Percentiles rank a stretch among this genome's conserved stretches.
Conservation (phyloP, 2,888 invertebrate genomes). For the Spodoptera littoralis region DNA sequence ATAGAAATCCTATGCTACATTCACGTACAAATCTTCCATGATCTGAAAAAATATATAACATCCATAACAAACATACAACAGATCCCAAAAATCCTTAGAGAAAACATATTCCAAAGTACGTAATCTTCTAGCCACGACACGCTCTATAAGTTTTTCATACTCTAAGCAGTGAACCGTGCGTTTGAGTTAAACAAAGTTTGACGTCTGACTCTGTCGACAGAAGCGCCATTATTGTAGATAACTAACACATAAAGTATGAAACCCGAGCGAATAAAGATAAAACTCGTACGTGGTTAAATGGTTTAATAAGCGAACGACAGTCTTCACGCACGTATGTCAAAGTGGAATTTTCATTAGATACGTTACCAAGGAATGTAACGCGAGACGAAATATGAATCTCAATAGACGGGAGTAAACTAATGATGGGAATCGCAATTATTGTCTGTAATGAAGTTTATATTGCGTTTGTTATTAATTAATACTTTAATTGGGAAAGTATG, state of each 20-base stretch:
- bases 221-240: conserved; percentile 64
- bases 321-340: conserved; percentile 35
- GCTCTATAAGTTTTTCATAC: conserved; percentile 20
- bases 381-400: conserved; percentile 43
- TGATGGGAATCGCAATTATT: conserved; percentile 32
- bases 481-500: too few relatives aligned
- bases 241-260: conserved; percentile 58
- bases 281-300: conserved; percentile 53
- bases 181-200: conserved; percentile 65
- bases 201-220: conserved; percentile 64
- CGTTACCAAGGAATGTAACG: conserved; percentile 44
- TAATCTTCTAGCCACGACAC: too few relatives aligned
- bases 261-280: conserved; percentile 65
- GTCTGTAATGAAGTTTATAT: conserved; percentile 24
- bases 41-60: too few relatives aligned
- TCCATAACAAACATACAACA: too few relatives aligned
- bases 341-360: conserved; percentile 56
- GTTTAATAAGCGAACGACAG: conserved; percentile 51
- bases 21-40: too few relatives aligned
- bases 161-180: conserved; percentile 47
- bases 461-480: conserved; percentile 14
- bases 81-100: too few relatives aligned
- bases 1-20: too few relatives aligned
- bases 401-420: conserved; percentile 46
- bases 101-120: too few relatives aligned